Base-by-base conservation (phyloP, 2,888 invertebrate genomes). In the Brenthis ino region DNA sequence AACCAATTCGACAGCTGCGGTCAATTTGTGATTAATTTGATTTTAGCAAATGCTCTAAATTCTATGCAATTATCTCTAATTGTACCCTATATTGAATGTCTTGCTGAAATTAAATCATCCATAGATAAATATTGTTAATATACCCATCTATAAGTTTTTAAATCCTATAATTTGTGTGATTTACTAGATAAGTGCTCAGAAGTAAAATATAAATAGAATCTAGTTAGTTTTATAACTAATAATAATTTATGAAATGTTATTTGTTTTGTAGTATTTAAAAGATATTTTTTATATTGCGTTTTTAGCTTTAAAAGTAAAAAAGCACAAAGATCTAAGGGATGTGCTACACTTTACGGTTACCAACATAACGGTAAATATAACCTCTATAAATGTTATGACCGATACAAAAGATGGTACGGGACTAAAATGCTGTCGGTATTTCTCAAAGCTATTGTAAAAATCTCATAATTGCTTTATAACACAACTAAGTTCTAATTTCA, bases 361-460 rank as follows among this genome's bases (percentile, higher is more conserved):
- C 50, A 37, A 63, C 12, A 56, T 58, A 69, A 71, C 68, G 54
- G 65, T 65, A 64, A 60, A 61, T 54, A 66, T 60, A 60, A 61
- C 56, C 61, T 64, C 55, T 64, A 61, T 61, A 58, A 54, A 65
- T 63, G 57, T 67, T 61, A 69, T 56, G 61, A 65, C 63, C 60
- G 50, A 57, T 57, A 72, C 69, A 72, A 73, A 69, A 71, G 74
- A 54, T 56, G 51, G 55, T 56, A 63, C 33, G 57, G 37, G 55
- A 48, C 53, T 16, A 43, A 67, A 69, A 71, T 61, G 68, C 76
- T 71, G 78, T 78, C 88, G 89, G 87, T 80, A 60, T 58, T 55
- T 65, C 75, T 82, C 84, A 87, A 86, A 86, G 81, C 65, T 67
- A 79, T 78, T 82, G 82, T 88, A 83, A 86, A 71, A 87, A 81